phyloP scores from a whole-genome alignment of 1,140 invertebrate genomes.

The Hermetia illucens region DNA sequence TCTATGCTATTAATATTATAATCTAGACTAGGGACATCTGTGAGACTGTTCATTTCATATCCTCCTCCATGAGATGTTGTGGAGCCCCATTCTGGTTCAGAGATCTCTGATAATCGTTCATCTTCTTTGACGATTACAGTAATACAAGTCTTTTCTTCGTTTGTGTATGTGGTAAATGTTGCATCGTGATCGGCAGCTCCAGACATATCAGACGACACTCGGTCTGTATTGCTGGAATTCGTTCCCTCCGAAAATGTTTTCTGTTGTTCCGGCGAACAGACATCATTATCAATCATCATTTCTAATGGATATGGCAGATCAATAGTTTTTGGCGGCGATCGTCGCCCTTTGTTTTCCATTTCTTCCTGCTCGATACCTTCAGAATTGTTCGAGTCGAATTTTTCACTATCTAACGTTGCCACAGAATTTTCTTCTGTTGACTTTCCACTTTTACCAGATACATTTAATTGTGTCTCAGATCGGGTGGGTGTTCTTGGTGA shows the following conservation, averaged over 20 bases:
- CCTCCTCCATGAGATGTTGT: neutral
- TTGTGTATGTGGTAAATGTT: conserved; percentile 6
- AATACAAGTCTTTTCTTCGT: conserved; percentile 8
- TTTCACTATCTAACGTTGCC: neutral
- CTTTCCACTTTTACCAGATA: neutral
- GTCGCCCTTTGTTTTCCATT: neutral
- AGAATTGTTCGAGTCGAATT: too few relatives aligned
- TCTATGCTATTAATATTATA: neutral
- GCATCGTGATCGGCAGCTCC: conserved; percentile 4
- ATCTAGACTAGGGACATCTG: conserved; percentile 1
- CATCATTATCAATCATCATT: conserved; percentile 1
- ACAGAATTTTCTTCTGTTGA: conserved; percentile 2
- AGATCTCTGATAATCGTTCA: conserved; percentile 3
- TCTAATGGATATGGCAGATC: neutral
- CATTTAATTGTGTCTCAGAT: conserved; percentile 1
- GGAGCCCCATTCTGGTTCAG: conserved; percentile 5
- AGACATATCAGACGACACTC: conserved; percentile 3
- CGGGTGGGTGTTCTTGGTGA: conserved; percentile 4
- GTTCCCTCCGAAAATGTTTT: conserved; percentile 6
- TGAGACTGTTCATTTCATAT: neutral
- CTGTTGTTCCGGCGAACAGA: conserved; percentile 6
- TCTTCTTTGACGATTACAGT: conserved; percentile 6
- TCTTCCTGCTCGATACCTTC: neutral
- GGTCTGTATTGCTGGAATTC: neutral
- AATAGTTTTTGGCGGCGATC: neutral